These are phyloP conservation scores for Corvus moneduloides DNA, from an alignment of 2,113 vertebrate genomes.

Conservation along the genomic window DNA sequence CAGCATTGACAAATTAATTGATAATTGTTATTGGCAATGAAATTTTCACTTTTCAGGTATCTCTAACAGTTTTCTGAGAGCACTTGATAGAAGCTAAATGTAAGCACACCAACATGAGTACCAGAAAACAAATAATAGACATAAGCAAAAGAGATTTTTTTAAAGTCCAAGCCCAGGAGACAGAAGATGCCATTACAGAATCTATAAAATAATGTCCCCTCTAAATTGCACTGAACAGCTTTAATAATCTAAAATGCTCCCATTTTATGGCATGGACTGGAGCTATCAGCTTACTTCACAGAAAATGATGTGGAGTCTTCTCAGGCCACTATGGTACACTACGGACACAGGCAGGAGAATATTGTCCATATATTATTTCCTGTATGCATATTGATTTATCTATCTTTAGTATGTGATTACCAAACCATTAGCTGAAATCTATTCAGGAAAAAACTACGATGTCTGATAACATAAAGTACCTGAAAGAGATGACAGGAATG, in stretches of 20 bases:
- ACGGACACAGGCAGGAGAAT: neutral
- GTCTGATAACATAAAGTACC: neutral
- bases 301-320: neutral
- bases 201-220: neutral
- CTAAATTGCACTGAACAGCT: neutral
- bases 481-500: neutral
- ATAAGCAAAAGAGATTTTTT: neutral
- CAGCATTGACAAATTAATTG: neutral
- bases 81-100: neutral
- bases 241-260: neutral
- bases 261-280: neutral
- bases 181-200: neutral
- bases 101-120: neutral
- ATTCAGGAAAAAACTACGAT: neutral
- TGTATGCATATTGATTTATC: accelerated
- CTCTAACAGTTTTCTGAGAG: neutral
- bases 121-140: neutral
- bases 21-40: neutral
- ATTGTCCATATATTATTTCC: neutral
- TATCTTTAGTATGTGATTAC: neutral
- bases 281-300: neutral
- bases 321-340: neutral
- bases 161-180: neutral
- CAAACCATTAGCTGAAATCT: neutral
- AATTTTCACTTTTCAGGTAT: neutral